phyloP scores from a whole-genome alignment of 1,140 invertebrate genomes.

The Bacillus rossius region DNA sequence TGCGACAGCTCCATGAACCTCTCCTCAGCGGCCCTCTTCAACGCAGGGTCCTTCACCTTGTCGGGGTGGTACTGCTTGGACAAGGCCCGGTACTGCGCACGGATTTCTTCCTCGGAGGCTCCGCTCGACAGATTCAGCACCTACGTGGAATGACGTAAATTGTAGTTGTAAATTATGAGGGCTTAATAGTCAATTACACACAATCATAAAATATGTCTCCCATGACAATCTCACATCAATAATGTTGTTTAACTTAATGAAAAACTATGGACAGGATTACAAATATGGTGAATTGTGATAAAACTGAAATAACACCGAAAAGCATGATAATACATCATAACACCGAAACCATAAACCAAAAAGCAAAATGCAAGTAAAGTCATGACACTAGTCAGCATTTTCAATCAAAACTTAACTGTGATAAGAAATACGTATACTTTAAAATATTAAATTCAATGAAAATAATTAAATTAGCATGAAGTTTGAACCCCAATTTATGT shows the following conservation, averaged over 20 bases:
- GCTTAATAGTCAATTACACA: background rate
- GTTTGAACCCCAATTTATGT: no score
- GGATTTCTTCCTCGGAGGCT: constrained; percentile 82
- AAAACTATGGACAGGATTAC: background rate
- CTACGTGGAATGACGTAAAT: constrained; percentile 42
- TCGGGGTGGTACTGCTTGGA: constrained; percentile 92
- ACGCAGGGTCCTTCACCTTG: constrained; percentile 67
- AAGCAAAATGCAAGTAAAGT: no score
- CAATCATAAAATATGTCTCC: background rate
- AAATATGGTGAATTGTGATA: no score
- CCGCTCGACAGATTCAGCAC: constrained; percentile 67
- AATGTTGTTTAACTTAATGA: background rate
- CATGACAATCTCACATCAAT: background rate
- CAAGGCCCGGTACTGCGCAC: constrained; percentile 67
- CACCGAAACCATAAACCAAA: no score
- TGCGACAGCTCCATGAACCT: constrained; percentile 91
- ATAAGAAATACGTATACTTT: no score
- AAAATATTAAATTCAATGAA: no score
- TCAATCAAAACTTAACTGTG: no score
- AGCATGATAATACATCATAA: no score
- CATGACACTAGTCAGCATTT: no score
- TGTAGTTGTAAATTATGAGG: background rate
- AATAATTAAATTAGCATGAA: no score
- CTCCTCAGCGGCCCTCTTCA: constrained; percentile 64
- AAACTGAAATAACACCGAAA: no score